Evolutionary conservation across 1,140 invertebrate species (phyloP).

Genomic region (Metopolophium dirhodum): DNA sequence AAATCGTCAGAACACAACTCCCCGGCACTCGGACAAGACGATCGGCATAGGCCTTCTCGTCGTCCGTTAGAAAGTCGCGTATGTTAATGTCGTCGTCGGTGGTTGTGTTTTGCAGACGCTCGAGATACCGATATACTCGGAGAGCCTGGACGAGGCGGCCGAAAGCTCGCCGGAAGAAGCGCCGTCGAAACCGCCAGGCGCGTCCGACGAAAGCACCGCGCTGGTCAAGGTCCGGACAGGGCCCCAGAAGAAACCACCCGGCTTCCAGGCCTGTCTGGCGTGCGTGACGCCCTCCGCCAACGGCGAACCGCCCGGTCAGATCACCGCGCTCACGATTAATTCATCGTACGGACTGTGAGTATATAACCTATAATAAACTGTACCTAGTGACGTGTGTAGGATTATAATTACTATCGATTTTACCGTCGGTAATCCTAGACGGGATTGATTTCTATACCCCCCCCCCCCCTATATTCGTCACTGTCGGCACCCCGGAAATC

Average conservation of each 20-base stretch:
- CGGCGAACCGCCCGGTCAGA: slow-evolving; percentile 79
- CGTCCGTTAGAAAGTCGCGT: no score
- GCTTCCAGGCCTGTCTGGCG: slow-evolving; percentile 94
- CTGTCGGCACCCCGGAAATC: no score
- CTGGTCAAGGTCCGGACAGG: slow-evolving; percentile 82
- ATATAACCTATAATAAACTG: neutral
- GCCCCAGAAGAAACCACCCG: slow-evolving; percentile 79
- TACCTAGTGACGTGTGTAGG: no score
- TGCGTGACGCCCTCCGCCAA: slow-evolving; percentile 86
- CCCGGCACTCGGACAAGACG: no score
- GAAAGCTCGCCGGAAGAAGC: slow-evolving; percentile 49
- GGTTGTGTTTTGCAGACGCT: neutral
- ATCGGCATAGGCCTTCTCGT: no score
- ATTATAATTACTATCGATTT: no score
- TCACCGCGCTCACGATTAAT: slow-evolving; percentile 90
- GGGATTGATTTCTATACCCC: no score
- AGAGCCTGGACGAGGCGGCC: slow-evolving; percentile 37
- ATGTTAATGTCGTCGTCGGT: neutral
- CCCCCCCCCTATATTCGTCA: no score
- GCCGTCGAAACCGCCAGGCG: neutral
- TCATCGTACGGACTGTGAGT: slow-evolving; percentile 96
- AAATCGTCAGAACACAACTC: no score
- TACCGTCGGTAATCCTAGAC: no score
- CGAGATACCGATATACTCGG: slow-evolving; percentile 51
- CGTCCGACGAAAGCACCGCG: slow-evolving; percentile 64